phyloP scores from a whole-genome alignment of 2,888 invertebrate species.

The Epirrita christyi region DNA sequence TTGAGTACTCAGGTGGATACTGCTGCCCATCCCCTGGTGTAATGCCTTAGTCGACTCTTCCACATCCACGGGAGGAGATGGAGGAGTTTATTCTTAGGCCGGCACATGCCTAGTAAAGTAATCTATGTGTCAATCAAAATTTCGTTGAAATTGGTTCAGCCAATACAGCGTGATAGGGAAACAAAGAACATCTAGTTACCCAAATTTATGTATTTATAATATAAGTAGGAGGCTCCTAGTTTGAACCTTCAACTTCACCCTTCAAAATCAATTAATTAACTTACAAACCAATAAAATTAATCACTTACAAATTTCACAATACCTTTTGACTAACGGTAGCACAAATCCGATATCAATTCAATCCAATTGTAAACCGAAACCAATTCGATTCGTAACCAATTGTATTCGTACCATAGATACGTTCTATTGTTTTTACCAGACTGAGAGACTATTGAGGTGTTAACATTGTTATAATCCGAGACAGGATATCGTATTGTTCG shows the following conservation, averaged over 20 bases:
- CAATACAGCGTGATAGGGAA: no score
- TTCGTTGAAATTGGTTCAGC: no score
- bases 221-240: neutral
- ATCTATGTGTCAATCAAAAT: no score
- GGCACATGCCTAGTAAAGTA: no score
- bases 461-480: constrained; percentile 18
- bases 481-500: constrained; percentile 10
- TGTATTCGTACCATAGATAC: neutral
- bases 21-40: no score
- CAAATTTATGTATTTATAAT: no score
- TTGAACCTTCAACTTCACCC: neutral
- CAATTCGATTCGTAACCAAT: constrained; percentile 20
- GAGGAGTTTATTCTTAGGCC: no score
- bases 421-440: constrained; percentile 15
- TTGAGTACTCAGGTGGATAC: no score
- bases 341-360: constrained; percentile 35
- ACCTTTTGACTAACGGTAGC: constrained; percentile 36
- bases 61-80: no score
- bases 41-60: no score
- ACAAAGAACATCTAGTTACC: no score
- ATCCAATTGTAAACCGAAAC: constrained; percentile 24
- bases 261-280: constrained; percentile 20
- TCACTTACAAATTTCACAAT: constrained; percentile 38
- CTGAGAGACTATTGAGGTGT: constrained; percentile 24
- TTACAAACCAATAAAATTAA: constrained; percentile 33